Evolutionary conservation across 2,797 vertebrate genomes (phyloP).

Genomic region (Calcarius lapponicus): DNA sequence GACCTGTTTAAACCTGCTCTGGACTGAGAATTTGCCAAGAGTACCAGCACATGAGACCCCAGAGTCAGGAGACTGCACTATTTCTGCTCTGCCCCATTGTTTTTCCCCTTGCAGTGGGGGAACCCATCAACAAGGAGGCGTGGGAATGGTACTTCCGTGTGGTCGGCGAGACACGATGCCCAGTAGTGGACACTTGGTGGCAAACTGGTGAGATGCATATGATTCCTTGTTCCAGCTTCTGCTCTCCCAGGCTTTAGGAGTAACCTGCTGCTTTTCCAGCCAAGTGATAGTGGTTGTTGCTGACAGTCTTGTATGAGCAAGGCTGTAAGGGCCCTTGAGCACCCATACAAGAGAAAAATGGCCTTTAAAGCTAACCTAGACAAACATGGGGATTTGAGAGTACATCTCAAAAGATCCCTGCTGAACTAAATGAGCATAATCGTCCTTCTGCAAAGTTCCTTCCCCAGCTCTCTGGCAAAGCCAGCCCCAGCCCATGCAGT

Average conservation of each 20-base stretch:
- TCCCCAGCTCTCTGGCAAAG: not conserved
- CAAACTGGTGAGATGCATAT: constrained; percentile 66
- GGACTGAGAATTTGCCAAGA: not conserved
- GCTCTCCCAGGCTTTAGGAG: not conserved
- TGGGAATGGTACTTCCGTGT: constrained; percentile 73
- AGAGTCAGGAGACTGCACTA: not conserved
- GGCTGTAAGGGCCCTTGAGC: not conserved
- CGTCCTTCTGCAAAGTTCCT: not conserved
- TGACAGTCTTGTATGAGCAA: not conserved
- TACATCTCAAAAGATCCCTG: not conserved
- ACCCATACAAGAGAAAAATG: not conserved
- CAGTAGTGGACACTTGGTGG: constrained; percentile 75
- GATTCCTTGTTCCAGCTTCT: not conserved
- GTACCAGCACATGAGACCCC: not conserved
- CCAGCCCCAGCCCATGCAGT: not conserved
- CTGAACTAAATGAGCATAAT: not conserved
- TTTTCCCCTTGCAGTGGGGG: constrained; percentile 63
- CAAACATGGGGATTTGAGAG: rapidly evolving
- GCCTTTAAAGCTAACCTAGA: not conserved
- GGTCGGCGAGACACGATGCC: constrained; percentile 65
- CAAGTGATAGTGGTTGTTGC: not conserved
- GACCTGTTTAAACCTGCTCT: too few relatives aligned
- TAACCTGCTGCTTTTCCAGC: not conserved
- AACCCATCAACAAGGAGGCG: constrained; percentile 72
- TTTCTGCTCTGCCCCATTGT: not conserved